Base-by-base conservation (phyloP, 64 coral and sea anemone species). In the Astreopora myriophthalma region DNA sequence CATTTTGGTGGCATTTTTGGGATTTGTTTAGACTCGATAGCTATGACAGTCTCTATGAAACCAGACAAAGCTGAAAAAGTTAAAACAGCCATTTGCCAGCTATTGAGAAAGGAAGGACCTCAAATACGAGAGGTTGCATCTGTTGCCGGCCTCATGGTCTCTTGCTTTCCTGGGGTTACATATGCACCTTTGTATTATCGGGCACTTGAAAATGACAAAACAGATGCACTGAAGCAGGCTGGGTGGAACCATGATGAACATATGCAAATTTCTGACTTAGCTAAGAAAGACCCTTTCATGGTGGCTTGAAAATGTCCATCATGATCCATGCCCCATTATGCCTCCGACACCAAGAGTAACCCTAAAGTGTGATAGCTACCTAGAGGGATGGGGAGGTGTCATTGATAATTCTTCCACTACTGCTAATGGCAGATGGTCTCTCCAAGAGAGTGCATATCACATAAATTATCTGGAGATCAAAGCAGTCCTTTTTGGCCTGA, bases 401-500 rank as follows among this genome's bases (percentile, higher is more conserved):
- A 36, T 93, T 65, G 83, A 93, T 38, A 74, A 48, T 25, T 74
- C 83, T 28, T 22, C 70, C 31, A 23, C 23, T 12, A 27, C 5
- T 11, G 48, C 48, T 13, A 34, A 69, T 60, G 91, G 73, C 0
- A 14, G 58, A 16, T 86, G 82, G 82, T 77, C 49, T 25, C 34
- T 48, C 51, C 57, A 19, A 40, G 81, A 93, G 72, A 48, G n/a
- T 5, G 0, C 12, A 62, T 38, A 11, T n/a, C 80, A 92, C 33
- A 92, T 92, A 60, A 92, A 92, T 31, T 86, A 93, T 23, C 32
- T 92, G 38, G 79, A 87, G 17, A 38, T 93, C 1, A 87, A 93
- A 73, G 91, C 91, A 66, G 75, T 93, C 69, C 63, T 68, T 9
- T 57, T 86, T 48, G 80, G 81, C n/a, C n/a, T 93, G 8, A 70